phyloP scores from a whole-genome alignment of 2,888 invertebrate genomes.

The Andrena trimmerana region DNA sequence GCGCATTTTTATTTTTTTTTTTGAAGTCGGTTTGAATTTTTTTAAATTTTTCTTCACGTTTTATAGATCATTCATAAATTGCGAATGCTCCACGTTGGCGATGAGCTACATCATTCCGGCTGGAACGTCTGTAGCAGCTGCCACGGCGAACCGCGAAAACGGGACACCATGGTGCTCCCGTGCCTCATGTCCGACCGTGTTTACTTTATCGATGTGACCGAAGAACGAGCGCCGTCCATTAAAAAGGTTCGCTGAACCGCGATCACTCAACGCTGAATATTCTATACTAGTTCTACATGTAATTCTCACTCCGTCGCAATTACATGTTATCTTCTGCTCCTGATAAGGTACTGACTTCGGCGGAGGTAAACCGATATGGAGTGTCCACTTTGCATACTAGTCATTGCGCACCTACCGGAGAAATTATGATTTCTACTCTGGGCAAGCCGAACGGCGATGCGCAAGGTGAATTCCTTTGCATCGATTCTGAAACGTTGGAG shows the following conservation, averaged over 20 bases:
- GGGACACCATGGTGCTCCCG: slow-evolving; percentile 94
- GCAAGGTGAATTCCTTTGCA: slow-evolving; percentile 94
- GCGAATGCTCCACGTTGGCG: slow-evolving; percentile 90
- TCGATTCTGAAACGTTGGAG: slow-evolving; percentile 93
- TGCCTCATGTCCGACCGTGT: slow-evolving; percentile 92
- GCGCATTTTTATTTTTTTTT: no score
- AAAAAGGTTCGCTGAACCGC: slow-evolving; percentile 87
- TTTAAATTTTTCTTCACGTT: background rate
- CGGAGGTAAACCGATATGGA: slow-evolving; percentile 87
- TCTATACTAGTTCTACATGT: no score
- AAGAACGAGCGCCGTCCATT: slow-evolving; percentile 90
- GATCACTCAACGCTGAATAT: background rate
- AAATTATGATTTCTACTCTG: slow-evolving; percentile 98
- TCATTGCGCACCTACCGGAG: slow-evolving; percentile 96
- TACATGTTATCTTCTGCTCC: no score
- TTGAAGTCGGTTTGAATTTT: no score
- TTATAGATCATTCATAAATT: slow-evolving; percentile 94
- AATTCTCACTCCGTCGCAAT: no score
- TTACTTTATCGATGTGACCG: slow-evolving; percentile 93
- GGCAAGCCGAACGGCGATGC: slow-evolving; percentile 95
- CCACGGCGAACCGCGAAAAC: slow-evolving; percentile 86
- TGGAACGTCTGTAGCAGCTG: slow-evolving; percentile 99
- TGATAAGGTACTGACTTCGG: slow-evolving; percentile 32
- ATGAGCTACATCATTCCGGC: slow-evolving; percentile 98
- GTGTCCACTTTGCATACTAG: slow-evolving; percentile 96